These are phyloP conservation scores for Agelastica alni DNA, from an alignment of 2,888 invertebrate species.

Conservation along the genomic window DNA sequence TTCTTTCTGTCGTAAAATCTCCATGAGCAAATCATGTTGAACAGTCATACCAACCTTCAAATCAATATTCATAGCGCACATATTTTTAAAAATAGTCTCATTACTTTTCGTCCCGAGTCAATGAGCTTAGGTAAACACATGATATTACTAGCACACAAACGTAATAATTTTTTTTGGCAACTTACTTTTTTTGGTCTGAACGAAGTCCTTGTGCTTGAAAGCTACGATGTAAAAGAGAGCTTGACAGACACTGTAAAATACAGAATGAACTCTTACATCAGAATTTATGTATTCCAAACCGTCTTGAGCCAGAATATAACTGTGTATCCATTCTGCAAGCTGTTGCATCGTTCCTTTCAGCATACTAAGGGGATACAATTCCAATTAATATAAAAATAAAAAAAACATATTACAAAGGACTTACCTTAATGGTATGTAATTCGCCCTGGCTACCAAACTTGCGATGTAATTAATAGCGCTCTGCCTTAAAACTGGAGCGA, in stretches of 20 bases:
- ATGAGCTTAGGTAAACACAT: too few species aligned
- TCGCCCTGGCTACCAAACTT: constrained; percentile 73
- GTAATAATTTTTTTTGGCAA: too few species aligned
- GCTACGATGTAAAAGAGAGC: constrained; percentile 90
- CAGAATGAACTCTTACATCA: constrained; percentile 74
- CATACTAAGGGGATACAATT: constrained; percentile 58
- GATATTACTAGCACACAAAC: too few species aligned
- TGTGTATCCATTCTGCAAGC: constrained; percentile 83
- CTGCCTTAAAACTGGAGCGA: constrained; percentile 68
- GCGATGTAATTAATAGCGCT: constrained; percentile 74
- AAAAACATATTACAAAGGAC: constrained; percentile 35
- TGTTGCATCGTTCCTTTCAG: constrained; percentile 68
- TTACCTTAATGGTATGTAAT: constrained; percentile 66
- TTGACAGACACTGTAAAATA: constrained; percentile 92
- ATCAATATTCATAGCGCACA: too few species aligned
- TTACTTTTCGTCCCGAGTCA: too few species aligned
- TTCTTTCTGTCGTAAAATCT: too few species aligned
- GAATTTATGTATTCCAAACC: constrained; percentile 59
- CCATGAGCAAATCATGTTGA: too few species aligned
- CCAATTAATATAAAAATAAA: background rate
- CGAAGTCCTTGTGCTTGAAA: constrained; percentile 84
- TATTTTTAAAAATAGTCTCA: too few species aligned
- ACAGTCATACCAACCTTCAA: too few species aligned
- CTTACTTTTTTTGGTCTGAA: constrained; percentile 76
- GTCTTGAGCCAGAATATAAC: constrained; percentile 75